A percentile compares a stretch with the other conserved stretches of the same genome.
These are phyloP conservation scores for Hydropotes inermis DNA, from an alignment of 2,113 vertebrate genomes.

Conservation along the genomic window DNA sequence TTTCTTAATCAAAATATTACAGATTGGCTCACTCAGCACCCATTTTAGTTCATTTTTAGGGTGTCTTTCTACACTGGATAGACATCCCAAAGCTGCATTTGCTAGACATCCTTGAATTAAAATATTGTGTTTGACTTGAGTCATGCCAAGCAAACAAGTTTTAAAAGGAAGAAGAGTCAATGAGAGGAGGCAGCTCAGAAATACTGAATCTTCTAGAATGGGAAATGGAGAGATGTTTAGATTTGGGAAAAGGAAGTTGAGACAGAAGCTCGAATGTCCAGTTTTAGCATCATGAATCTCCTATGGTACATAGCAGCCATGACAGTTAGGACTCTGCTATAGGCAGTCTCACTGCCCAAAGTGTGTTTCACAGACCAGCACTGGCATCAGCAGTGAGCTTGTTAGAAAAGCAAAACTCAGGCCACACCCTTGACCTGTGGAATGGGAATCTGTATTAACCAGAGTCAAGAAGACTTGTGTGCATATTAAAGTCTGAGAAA, in stretches of 20 bases:
- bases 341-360: neutral
- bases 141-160: neutral
- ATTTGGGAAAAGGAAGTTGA: neutral
- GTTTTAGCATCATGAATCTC: neutral
- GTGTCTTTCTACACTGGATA: neutral
- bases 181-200: neutral
- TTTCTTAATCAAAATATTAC: neutral
- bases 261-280: neutral
- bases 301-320: neutral
- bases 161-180: neutral
- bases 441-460: neutral
- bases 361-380: neutral
- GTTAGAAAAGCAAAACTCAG: neutral
- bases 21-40: neutral
- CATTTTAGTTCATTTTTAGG: neutral
- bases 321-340: neutral
- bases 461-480: neutral
- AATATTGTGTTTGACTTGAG: neutral
- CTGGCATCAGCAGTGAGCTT: neutral
- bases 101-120: neutral
- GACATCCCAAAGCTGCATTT: neutral
- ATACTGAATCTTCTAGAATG: neutral
- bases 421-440: neutral
- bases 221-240: neutral
- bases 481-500: neutral